A percentile compares a stretch with the other conserved stretches of the same genome.
These are phyloP conservation scores for Eufriesea mexicana DNA, from an alignment of 1,140 invertebrate species.

Conservation along the genomic window DNA sequence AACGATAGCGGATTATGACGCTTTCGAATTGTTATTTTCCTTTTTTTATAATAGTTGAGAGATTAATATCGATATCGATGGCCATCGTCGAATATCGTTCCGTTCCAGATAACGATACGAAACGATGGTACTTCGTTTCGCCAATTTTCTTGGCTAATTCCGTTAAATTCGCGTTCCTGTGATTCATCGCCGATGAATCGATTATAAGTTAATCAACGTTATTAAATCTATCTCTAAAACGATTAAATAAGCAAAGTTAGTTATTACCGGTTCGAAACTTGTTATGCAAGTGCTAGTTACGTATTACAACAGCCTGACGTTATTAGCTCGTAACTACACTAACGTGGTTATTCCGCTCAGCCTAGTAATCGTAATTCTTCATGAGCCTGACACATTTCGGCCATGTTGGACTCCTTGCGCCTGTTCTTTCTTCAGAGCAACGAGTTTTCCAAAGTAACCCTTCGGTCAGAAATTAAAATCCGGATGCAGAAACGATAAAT, in stretches of 20 bases:
- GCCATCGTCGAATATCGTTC: background rate
- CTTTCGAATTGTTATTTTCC: too few relatives aligned
- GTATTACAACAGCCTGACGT: background rate
- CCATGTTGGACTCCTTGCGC: background rate
- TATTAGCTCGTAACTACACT: background rate
- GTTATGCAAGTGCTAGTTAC: background rate
- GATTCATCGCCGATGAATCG: slow-evolving; percentile 1
- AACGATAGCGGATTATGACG: background rate
- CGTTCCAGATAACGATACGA: background rate
- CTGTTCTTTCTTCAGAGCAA: background rate
- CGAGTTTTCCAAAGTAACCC: background rate
- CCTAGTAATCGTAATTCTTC: slow-evolving; percentile 6
- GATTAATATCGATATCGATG: background rate
- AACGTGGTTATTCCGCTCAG: background rate
- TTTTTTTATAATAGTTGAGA: background rate
- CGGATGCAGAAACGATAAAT: background rate
- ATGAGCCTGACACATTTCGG: background rate
- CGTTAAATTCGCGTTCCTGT: background rate
- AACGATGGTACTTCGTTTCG: background rate
- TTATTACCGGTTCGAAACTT: background rate
- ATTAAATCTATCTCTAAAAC: background rate
- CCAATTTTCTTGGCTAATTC: background rate
- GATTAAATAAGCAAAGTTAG: slow-evolving; percentile 12
- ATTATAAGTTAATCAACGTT: background rate
- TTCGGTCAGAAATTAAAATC: background rate